A percentile compares a stretch with the other conserved stretches of the same genome.
Evolutionary conservation across 2,888 invertebrate genomes (phyloP).

Genomic region (Cheilosia vernalis): DNA sequence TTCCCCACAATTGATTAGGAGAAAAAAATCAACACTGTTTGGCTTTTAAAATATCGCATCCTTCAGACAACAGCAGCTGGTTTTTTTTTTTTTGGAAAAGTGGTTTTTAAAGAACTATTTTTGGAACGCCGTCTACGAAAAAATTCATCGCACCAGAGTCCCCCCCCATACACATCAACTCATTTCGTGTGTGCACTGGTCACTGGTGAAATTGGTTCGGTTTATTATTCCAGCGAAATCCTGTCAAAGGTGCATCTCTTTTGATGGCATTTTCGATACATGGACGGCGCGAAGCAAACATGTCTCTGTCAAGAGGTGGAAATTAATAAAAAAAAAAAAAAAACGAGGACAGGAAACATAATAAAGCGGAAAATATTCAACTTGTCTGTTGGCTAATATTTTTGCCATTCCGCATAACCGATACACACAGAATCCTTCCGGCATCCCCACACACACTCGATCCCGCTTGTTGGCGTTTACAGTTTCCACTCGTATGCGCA

Average conservation of each 20-base stretch:
- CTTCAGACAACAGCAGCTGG: conserved; percentile 7
- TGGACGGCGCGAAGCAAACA: too few species aligned
- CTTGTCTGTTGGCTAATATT: too few species aligned
- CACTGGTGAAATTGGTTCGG: conserved; percentile 56
- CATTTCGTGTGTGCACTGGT: conserved; percentile 47
- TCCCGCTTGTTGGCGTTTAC: neutral
- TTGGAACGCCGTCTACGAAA: conserved; percentile 32
- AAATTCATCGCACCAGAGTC: conserved; percentile 3
- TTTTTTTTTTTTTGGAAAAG: conserved; percentile 16
- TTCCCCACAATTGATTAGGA: conserved; percentile 19
- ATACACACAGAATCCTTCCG: too few species aligned
- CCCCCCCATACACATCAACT: neutral
- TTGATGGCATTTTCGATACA: too few species aligned
- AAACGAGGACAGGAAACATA: too few species aligned
- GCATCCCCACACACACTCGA: conserved; percentile 5
- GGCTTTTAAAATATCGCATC: conserved; percentile 21
- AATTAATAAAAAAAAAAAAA: too few species aligned
- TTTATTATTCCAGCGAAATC: conserved; percentile 27
- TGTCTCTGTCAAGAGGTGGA: too few species aligned
- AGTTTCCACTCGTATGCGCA: neutral
- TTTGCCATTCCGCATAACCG: too few species aligned
- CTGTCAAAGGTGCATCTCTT: neutral
- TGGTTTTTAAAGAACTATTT: conserved; percentile 35
- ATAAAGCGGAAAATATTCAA: too few species aligned
- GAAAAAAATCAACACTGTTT: conserved; percentile 22